Evolutionary conservation across 30 jellyfish, hydroid and myxozoan species (phyloP), one percentile per base, ranked within the genome.

Genomic region (Mastigias papua): DNA sequence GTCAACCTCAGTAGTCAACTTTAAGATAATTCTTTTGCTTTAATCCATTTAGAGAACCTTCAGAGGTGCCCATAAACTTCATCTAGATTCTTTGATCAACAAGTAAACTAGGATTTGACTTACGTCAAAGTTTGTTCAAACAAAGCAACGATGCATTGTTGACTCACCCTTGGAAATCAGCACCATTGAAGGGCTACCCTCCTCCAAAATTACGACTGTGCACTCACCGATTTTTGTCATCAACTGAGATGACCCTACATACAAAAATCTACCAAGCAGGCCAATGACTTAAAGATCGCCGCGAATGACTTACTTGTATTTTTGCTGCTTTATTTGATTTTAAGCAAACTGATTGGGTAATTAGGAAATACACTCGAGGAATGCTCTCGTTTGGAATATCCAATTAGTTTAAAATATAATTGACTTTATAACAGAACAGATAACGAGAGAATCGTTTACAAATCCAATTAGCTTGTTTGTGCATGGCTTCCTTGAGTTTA

Each of bases 401-500:
- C 86, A 75, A 75, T 75, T 75, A 33, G 35, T 58, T 32, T 20
- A 42, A 75, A 48, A 75, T 46, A 75, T 37, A 75, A 7, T 26
- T 28, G 50, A 37, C 25, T 21, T 54, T 48, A 75, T 46, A 33
- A 49, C 19, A 30, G 34, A 22, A 21, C 48, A 75, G 86, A 75
- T 75, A 75, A 75, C 50, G 86, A 75, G 61, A 31, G 22, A 49
- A 23, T 75, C 86, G 69, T 50, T 75, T 75, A 75, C 86, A 75
- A 73, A 75, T 75, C 86, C 71, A 75, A 75, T 75, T 75, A 46
- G 31, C 48, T 0, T 57, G 73, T 75, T 75, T 75, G 86, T 75
- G 31, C 46, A 49, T 68, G 31, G 69, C 72, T 48, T 75, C 22
- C 71, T 34, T 58, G 75, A 23, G 21, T 75, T 75, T 69, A 60